These are phyloP conservation scores for Trogon surrucura DNA, from an alignment of 2,113 vertebrate species.

Conservation along the genomic window DNA sequence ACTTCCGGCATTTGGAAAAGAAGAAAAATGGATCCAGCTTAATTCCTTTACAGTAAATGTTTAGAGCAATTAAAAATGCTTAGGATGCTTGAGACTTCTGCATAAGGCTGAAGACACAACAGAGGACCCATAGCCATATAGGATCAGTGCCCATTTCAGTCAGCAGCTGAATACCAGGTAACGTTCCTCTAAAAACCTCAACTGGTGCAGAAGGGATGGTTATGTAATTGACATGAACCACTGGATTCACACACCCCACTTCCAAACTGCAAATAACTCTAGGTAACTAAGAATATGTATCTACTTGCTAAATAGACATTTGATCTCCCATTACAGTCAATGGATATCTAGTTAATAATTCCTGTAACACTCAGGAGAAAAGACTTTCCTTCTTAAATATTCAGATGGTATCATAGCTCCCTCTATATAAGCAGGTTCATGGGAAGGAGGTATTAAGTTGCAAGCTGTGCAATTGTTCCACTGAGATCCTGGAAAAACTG, in stretches of 20 bases:
- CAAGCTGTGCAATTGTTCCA: neutral
- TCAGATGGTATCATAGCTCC: neutral
- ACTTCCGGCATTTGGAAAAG: neutral
- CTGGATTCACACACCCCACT: neutral
- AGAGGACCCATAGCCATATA: neutral
- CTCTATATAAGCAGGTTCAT: neutral
- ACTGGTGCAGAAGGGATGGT: neutral
- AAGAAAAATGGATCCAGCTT: accelerated
- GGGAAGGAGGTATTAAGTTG: neutral
- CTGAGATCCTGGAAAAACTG: neutral
- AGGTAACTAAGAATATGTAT: neutral
- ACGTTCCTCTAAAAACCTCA: neutral
- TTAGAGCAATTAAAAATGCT: neutral
- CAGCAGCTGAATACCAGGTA: neutral
- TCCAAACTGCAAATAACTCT: neutral
- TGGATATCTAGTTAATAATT: neutral
- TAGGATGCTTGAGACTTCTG: neutral
- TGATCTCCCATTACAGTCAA: neutral
- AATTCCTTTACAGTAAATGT: neutral
- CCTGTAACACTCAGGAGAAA: neutral
- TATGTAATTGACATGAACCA: neutral
- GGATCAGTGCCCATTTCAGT: neutral
- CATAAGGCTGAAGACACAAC: neutral
- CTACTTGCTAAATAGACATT: neutral
- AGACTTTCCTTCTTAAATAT: neutral